Evolutionary conservation across 2,113 vertebrate species (phyloP).

Genomic region (Tachuris rubrigastra): DNA sequence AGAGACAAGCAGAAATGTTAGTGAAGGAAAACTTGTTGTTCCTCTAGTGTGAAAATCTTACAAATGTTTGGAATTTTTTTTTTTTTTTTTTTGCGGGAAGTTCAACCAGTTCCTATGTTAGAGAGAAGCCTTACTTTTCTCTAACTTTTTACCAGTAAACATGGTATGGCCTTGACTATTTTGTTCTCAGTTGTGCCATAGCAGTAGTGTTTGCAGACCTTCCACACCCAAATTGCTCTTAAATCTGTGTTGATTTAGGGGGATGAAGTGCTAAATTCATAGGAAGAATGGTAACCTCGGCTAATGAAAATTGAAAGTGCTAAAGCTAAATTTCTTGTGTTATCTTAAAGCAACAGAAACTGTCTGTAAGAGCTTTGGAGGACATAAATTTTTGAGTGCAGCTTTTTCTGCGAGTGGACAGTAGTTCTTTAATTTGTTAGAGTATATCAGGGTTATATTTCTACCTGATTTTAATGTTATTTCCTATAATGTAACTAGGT

Average conservation of each 20-base stretch:
- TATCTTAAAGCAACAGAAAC: background rate
- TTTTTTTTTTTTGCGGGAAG: background rate
- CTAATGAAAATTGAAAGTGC: background rate
- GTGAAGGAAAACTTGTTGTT: background rate
- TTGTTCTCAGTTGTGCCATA: background rate
- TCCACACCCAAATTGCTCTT: background rate
- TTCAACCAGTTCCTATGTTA: background rate
- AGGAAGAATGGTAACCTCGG: background rate
- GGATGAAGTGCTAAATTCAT: background rate
- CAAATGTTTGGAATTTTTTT: background rate
- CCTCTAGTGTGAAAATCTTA: background rate
- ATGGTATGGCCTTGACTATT: background rate
- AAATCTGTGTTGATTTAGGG: background rate
- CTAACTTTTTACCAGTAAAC: background rate
- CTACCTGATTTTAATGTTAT: background rate
- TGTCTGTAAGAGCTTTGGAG: background rate
- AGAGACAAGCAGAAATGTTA: background rate
- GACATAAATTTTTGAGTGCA: background rate
- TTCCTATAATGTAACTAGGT: background rate
- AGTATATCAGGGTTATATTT: background rate
- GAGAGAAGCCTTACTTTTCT: background rate
- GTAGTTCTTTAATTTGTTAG: background rate
- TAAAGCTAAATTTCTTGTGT: background rate
- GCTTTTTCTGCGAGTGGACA: background rate
- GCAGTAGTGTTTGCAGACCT: background rate